Conservation (phyloP, 1,140 invertebrate species). For the Tetragonula clypearis region DNA sequence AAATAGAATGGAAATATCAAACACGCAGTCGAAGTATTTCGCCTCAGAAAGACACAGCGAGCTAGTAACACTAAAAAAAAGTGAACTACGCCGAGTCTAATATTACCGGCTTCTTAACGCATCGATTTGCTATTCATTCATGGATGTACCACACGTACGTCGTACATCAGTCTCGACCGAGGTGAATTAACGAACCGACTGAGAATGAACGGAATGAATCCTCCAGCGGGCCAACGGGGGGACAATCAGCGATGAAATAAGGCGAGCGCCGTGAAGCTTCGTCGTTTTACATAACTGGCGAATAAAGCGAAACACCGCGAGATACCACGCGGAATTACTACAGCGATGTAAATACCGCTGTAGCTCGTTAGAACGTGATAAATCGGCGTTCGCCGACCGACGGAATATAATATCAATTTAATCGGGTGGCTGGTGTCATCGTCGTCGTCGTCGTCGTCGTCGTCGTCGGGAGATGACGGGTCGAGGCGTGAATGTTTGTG, state of each 20-base stretch:
- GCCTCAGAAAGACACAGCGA: neutral
- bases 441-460: too few relatives aligned
- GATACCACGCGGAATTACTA: slow-evolving; percentile 24
- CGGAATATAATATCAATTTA: slow-evolving; percentile 57
- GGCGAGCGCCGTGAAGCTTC: neutral
- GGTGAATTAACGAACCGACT: neutral
- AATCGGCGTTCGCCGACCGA: slow-evolving; percentile 33
- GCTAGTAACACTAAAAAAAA: neutral
- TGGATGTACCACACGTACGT: neutral
- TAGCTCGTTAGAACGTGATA: slow-evolving; percentile 56
- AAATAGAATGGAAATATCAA: neutral
- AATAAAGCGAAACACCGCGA: slow-evolving; percentile 35
- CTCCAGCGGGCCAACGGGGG: neutral
- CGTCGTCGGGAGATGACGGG: neutral
- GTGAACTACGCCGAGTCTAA: neutral
- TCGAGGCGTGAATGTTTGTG: slow-evolving; percentile 9
- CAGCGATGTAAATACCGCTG: slow-evolving; percentile 28
- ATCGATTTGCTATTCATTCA: slow-evolving; percentile 3
- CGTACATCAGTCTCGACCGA: slow-evolving; percentile 5
- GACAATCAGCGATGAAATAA: slow-evolving; percentile 23
- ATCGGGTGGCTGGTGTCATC: slow-evolving; percentile 46
- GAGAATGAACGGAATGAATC: neutral
- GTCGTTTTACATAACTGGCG: slow-evolving; percentile 25
- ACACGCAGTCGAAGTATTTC: neutral
- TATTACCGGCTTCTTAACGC: slow-evolving; percentile 4